phyloP scores from a whole-genome alignment of 2,888 invertebrate genomes.

The Drosophila affinis region DNA sequence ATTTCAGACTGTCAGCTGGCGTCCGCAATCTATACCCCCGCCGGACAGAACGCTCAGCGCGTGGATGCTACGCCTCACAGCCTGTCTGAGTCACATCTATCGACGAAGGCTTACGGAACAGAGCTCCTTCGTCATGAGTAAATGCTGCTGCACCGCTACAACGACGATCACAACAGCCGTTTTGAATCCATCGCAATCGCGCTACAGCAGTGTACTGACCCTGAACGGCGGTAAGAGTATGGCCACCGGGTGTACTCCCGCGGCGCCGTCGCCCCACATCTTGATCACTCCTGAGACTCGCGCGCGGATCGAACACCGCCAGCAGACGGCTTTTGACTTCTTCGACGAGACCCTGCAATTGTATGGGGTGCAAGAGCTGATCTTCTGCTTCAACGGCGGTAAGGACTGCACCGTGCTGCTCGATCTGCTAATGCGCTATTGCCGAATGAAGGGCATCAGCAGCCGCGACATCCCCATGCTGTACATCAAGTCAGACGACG shows the following conservation, averaged over 20 bases:
- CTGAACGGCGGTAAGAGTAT: slow-evolving; percentile 8
- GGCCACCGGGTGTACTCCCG: neutral
- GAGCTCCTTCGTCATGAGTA: slow-evolving; percentile 2
- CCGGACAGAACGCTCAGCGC: neutral
- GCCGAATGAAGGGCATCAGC: slow-evolving; percentile 79
- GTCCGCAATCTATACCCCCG: neutral
- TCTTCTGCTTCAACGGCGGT: slow-evolving; percentile 98
- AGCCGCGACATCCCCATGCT: slow-evolving; percentile 87
- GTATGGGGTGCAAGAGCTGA: slow-evolving; percentile 90
- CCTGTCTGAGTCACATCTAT: neutral
- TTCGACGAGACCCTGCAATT: slow-evolving; percentile 86
- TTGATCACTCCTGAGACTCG: slow-evolving; percentile 37
- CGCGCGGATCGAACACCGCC: slow-evolving; percentile 27
- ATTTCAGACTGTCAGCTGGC: slow-evolving; percentile 1
- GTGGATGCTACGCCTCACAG: neutral
- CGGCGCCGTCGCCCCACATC: neutral
- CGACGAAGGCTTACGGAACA: neutral
- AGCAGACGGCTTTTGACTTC: slow-evolving; percentile 80
- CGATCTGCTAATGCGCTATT: slow-evolving; percentile 85
- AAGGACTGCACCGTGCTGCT: slow-evolving; percentile 98
- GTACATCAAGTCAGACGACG: slow-evolving; percentile 91
- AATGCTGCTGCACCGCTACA: slow-evolving; percentile 41
- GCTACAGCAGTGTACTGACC: slow-evolving; percentile 11
- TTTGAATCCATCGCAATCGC: neutral
- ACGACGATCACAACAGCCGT: slow-evolving; percentile 40